Percentiles rank a stretch among this genome's conserved stretches.
These are phyloP conservation scores for Motacilla alba DNA, from an alignment of 2,113 vertebrate species.

Conservation along the genomic window DNA sequence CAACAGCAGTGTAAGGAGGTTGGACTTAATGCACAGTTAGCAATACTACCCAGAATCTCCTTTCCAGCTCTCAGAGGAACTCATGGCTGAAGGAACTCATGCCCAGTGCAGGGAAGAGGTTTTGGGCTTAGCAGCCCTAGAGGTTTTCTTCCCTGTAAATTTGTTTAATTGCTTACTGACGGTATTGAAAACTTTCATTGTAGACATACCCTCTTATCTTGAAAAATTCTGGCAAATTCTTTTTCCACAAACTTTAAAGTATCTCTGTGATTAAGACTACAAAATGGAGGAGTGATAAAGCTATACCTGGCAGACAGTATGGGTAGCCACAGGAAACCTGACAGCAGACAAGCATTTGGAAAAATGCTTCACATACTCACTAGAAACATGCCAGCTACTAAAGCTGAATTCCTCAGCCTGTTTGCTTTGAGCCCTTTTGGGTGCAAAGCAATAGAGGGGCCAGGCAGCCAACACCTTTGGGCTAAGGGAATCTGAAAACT, in stretches of 20 bases:
- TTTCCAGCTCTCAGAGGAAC: not conserved
- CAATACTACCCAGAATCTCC: not conserved
- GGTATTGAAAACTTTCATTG: not conserved
- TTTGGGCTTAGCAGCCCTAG: not conserved
- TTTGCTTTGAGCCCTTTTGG: not conserved
- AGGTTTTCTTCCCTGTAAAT: not conserved
- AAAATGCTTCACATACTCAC: not conserved
- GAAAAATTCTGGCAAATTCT: not conserved
- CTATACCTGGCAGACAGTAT: not conserved
- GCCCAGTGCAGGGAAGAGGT: not conserved
- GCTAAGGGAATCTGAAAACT: not conserved
- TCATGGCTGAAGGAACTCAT: not conserved
- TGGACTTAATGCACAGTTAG: not conserved
- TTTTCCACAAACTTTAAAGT: not conserved
- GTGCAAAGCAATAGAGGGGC: not conserved
- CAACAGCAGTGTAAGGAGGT: fast-evolving
- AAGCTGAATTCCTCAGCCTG: not conserved
- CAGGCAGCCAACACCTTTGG: not conserved
- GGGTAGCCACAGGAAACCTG: not conserved
- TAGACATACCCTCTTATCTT: not conserved
- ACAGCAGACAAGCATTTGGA: not conserved
- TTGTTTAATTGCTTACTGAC: not conserved
- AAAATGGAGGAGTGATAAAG: not conserved
- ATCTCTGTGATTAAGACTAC: not conserved
- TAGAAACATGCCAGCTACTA: not conserved